Evolutionary conservation across 2,888 invertebrate genomes (phyloP), one percentile per base, ranked within the genome.

Genomic region (Eledona agricola): DNA sequence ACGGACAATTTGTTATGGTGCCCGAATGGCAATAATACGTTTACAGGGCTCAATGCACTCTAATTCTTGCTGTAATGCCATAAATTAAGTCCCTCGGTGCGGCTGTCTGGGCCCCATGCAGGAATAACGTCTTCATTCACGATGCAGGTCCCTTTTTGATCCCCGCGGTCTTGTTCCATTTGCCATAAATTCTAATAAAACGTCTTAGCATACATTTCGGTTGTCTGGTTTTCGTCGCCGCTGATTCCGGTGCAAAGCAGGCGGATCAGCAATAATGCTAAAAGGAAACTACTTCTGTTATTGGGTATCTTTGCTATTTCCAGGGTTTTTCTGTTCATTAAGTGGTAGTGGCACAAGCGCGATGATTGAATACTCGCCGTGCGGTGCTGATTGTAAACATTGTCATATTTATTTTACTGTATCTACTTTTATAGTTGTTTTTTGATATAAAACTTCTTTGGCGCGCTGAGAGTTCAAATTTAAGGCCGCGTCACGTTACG

Each of bases 11-110:
- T 71, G 67, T 68, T 68, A 64, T 63, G 66, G 63, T 61, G 64
- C 60, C 61, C 67, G 64, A 59, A 66, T 63, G 66, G 66, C 64
- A 70, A 70, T 72, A 72, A 72, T 73, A 72, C 66, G 72, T 72
- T 72, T 72, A 70, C 73, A 70, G 62, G 72, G 64, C 64, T 69
- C 59, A 67, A 66, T 72, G 73, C 72, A 73, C 72, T 73, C 70
- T 72, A 72, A 72, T 72, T 72, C 71, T 63, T 60, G 62, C 64
- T 62, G 62, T 61, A 62, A 64, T 66, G 65, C 67, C 70, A 72
- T 73, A 73, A 73, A 72, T 73, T 72, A 71, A 60, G 53, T 43
- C 58, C 58, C 58, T 58, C 45, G 45, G 55, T 31, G 34, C 15
- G 15, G 53, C 31, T 47, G 38, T 52, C 40, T 46, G 37, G 19